A percentile compares a stretch with the other conserved stretches of the same genome.
phyloP scores from a whole-genome alignment of 2,888 invertebrate species.

The Apodemia zela region DNA sequence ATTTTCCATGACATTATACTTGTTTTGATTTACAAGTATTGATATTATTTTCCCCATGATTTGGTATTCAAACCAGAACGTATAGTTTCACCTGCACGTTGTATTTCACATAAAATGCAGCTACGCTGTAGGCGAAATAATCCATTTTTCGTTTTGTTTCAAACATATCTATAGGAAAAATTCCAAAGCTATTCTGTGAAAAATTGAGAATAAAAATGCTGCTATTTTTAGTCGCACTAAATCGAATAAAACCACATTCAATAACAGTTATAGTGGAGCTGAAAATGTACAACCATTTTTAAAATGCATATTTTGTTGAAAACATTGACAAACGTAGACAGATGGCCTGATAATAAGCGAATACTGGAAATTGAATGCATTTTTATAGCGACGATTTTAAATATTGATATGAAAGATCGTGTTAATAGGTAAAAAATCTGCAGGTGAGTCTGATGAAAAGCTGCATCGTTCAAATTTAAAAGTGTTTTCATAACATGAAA shows the following conservation, averaged over 20 bases:
- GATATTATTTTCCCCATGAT: no score
- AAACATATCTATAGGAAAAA: background rate
- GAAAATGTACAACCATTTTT: conserved; percentile 7
- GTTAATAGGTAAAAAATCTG: background rate
- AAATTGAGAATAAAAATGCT: background rate
- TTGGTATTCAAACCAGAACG: no score
- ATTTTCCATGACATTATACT: no score
- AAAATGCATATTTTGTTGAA: conserved; percentile 12
- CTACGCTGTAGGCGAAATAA: background rate
- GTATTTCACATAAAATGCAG: background rate
- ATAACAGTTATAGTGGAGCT: conserved; percentile 11
- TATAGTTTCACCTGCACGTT: background rate
- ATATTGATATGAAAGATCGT: background rate
- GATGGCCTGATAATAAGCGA: conserved; percentile 5
- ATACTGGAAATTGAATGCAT: conserved; percentile 8
- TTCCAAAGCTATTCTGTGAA: conserved; percentile 4
- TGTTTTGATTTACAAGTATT: no score
- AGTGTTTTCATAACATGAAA: background rate
- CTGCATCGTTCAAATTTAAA: background rate
- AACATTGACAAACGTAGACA: conserved; percentile 16
- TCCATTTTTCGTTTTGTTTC: conserved; percentile 2
- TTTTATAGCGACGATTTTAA: conserved; percentile 11
- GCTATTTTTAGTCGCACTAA: conserved; percentile 8
- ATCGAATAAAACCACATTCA: conserved; percentile 16
- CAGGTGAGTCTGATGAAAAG: background rate